Base-by-base conservation (phyloP, 2,113 vertebrate species). In the Myotis brandtii region DNA sequence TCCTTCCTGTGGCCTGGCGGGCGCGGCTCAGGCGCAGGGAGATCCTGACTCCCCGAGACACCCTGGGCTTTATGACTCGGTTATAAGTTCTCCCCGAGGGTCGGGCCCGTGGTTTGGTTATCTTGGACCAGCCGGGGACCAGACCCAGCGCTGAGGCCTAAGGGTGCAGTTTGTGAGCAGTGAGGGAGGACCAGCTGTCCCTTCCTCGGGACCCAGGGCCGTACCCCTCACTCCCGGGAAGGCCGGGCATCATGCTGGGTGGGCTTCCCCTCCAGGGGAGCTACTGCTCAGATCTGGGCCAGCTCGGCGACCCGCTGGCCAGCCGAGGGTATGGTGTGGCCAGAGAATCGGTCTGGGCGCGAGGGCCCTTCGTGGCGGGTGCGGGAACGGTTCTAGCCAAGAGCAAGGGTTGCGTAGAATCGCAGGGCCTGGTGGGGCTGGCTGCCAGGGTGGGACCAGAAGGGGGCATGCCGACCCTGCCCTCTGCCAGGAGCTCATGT, bases 151-250 rank as follows among this genome's bases (percentile, higher is more conserved):
- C 70, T 79, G 46, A 94, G 79, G 21, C 72, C 94, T n/a, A 4
- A 84, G 27, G 56, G 69, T 92, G 18, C 77, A 25, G 37, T 91
- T 82, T 92, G 27, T 85, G 59, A 95, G 14, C 43, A 91, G 20
- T 27, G 62, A 75, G 86, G 46, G 18, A 77, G 13, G 50, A 56
- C 25, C 52, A 91, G 67, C 7, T 12, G 6, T 59, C 56, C 34
- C 67, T 86, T 89, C 9, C 46, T 81, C 6, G 30, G 32, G 59
- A 95, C 77, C 37, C n/a, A 67, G 70, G 18, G 18, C 43, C 32
- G 16, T 10, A 21, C 23, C 32, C 23, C 23, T 54, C 17, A 43
- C 14, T 72, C 73, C 67, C 67, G n/a, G 52, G 62, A 92, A 90
- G 64, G 52, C 69, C 4, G 32, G 34, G 54, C 34, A n/a, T 66